phyloP scores from a whole-genome alignment of 2,113 vertebrate species.

The Oryzias woworae region DNA sequence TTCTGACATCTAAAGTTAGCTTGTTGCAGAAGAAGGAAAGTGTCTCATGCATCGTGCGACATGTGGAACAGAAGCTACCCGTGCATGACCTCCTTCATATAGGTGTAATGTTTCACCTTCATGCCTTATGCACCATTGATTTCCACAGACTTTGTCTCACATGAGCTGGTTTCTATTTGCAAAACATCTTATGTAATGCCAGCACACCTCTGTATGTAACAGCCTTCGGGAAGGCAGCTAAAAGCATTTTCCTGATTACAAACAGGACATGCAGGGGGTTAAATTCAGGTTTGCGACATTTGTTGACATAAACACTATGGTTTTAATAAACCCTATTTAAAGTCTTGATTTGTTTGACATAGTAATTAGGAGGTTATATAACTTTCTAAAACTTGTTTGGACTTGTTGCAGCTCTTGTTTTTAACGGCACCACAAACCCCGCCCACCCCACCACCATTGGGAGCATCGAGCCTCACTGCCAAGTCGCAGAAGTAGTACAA shows the following conservation, averaged over 20 bases:
- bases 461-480: constrained; percentile 89
- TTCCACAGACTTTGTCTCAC: background rate
- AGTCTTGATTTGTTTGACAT: too few relatives aligned
- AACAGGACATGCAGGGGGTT: too few relatives aligned
- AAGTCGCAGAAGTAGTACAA: constrained; percentile 84
- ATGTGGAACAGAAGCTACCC: constrained; percentile 9
- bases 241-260: background rate
- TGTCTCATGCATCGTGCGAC: background rate
- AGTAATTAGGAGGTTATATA: too few relatives aligned
- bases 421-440: constrained; percentile 88
- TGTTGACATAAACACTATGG: too few relatives aligned
- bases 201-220: background rate
- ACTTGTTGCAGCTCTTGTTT: constrained; percentile 81
- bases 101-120: constrained; percentile 1
- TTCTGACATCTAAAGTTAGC: too few relatives aligned
- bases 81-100: constrained; percentile 3
- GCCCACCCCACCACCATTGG: constrained; percentile 92
- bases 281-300: too few relatives aligned
- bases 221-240: background rate
- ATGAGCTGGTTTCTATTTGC: background rate
- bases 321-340: too few relatives aligned
- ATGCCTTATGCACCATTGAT: background rate
- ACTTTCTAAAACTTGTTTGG: background rate
- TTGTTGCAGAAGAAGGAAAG: background rate
- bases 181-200: background rate